Evolutionary conservation across 2,113 vertebrate species (phyloP).

Genomic region (Crotalus helleri): DNA sequence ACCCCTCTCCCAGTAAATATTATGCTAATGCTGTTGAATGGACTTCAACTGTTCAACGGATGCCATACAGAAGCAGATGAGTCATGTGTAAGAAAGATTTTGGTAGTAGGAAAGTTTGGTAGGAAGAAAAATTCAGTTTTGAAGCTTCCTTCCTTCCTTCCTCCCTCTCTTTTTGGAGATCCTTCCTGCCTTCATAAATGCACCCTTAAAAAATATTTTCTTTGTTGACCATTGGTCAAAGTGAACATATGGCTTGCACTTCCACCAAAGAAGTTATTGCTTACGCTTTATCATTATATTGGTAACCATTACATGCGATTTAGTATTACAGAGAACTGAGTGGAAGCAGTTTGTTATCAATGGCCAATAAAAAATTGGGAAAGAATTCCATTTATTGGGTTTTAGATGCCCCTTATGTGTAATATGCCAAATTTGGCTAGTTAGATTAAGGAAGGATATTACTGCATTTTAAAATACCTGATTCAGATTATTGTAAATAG

Average conservation of each 20-base stretch:
- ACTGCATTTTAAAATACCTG: background rate
- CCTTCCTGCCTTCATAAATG: background rate
- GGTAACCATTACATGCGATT: background rate
- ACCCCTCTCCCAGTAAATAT: background rate
- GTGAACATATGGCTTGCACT: background rate
- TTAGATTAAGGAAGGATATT: constrained; percentile 6
- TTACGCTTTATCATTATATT: background rate
- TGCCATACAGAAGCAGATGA: background rate
- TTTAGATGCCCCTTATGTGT: constrained; percentile 21
- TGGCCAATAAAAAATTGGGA: background rate
- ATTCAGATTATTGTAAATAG: background rate
- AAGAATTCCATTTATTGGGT: background rate
- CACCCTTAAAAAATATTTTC: background rate
- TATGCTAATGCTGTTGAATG: constrained; percentile 2
- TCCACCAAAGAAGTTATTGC: background rate
- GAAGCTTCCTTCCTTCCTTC: background rate
- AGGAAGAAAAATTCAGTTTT: background rate
- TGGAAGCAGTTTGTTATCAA: background rate
- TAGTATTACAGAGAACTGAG: background rate
- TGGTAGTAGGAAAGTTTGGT: background rate
- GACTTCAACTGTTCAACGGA: background rate
- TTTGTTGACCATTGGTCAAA: no score
- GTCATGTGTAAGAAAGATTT: background rate
- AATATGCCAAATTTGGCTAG: constrained; percentile 11
- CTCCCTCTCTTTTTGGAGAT: background rate